Evolutionary conservation across 2,888 invertebrate species (phyloP).

Genomic region (Sialis fuliginosa): DNA sequence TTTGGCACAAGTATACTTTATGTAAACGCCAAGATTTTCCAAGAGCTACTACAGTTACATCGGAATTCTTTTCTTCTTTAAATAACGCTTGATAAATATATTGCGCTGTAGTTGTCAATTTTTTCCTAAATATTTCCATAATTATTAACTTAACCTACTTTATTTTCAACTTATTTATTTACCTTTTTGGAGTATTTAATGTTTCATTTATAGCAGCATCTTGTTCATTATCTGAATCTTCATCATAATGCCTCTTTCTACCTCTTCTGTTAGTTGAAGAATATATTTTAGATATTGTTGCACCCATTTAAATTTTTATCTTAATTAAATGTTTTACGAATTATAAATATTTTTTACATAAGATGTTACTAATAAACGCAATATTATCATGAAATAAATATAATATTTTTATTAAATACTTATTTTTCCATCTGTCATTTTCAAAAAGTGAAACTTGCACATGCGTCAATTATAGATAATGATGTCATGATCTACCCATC

Average conservation of each 20-base stretch:
- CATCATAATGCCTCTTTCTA: slow-evolving; percentile 30
- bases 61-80: slow-evolving; percentile 56
- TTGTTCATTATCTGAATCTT: slow-evolving; percentile 28
- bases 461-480: too few relatives aligned
- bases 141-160: not conserved
- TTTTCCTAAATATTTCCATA: slow-evolving; percentile 29
- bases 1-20: slow-evolving; percentile 63
- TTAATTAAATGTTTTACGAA: too few relatives aligned
- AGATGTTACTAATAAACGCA: too few relatives aligned
- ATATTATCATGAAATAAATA: too few relatives aligned
- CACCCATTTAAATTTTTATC: not conserved
- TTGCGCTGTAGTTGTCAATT: slow-evolving; percentile 50
- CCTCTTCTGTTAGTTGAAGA: not conserved
- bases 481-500: too few relatives aligned
- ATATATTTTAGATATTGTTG: not conserved
- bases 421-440: too few relatives aligned
- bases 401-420: too few relatives aligned
- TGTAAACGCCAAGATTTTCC: slow-evolving; percentile 57
- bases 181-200: slow-evolving; percentile 46
- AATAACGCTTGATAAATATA: slow-evolving; percentile 65
- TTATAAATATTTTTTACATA: too few relatives aligned
- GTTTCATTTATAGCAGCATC: slow-evolving; percentile 34
- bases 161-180: not conserved
- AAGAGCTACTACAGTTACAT: slow-evolving; percentile 51
- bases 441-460: too few relatives aligned